Conservation (phyloP, 1,140 invertebrate species). For the Paracyclopina nana region DNA sequence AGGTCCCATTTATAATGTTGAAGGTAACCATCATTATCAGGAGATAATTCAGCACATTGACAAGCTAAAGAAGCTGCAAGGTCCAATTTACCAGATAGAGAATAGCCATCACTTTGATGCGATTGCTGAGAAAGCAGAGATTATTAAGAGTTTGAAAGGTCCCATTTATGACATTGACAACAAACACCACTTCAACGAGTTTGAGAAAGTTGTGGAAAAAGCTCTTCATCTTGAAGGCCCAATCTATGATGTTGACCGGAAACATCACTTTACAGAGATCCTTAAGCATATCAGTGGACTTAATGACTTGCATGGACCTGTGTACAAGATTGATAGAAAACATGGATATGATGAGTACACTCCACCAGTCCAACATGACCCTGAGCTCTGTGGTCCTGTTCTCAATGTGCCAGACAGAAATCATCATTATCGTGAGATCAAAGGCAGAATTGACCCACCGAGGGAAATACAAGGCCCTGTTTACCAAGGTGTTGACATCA, state of each 20-base stretch:
- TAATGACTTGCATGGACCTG: conserved; percentile 6
- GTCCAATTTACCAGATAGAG: conserved; percentile 10
- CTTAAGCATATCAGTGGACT: background rate
- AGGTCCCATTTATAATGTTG: conserved; percentile 9
- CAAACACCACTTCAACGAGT: conserved; percentile 9
- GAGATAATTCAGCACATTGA: conserved; percentile 9
- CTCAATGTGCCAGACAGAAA: conserved; percentile 10
- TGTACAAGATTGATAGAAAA: conserved; percentile 12
- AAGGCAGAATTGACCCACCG: background rate
- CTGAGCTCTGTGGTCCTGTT: conserved; percentile 7
- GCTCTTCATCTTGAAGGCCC: background rate
- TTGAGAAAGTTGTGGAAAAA: background rate
- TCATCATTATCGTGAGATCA: conserved; percentile 10
- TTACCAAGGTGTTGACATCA: conserved; percentile 3
- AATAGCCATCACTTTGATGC: conserved; percentile 14
- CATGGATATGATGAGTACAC: conserved; percentile 8
- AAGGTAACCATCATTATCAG: conserved; percentile 14
- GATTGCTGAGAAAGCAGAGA: background rate
- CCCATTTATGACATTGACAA: conserved; percentile 15
- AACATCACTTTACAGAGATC: conserved; percentile 12
- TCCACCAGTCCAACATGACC: too few relatives aligned
- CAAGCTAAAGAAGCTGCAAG: conserved; percentile 1
- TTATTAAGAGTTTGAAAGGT: conserved; percentile 8
- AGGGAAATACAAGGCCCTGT: conserved; percentile 10
- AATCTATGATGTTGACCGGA: conserved; percentile 7